These are phyloP conservation scores for Psilopsiagon aymara DNA, from an alignment of 2,113 vertebrate species.

Conservation along the genomic window DNA sequence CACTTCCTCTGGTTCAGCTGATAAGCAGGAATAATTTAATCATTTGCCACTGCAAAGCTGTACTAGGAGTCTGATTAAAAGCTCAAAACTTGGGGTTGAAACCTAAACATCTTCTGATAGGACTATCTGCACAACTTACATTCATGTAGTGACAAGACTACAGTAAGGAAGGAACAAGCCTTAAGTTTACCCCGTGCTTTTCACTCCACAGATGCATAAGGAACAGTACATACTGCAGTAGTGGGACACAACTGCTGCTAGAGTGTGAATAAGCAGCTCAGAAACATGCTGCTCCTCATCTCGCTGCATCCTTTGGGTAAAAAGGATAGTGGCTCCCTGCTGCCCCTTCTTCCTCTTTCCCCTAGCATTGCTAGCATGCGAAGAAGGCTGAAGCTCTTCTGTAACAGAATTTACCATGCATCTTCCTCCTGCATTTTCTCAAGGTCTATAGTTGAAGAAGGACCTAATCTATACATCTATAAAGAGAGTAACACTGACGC, in stretches of 20 bases:
- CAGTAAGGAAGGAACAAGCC: not conserved
- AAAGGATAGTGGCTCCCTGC: not conserved
- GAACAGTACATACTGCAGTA: not conserved
- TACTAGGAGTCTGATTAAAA: not conserved
- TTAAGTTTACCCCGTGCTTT: not conserved
- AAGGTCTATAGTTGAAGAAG: not conserved
- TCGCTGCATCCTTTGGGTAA: not conserved
- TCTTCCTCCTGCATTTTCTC: not conserved
- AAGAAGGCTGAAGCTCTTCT: not conserved
- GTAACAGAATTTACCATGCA: not conserved
- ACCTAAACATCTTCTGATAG: not conserved
- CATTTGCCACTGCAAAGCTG: not conserved
- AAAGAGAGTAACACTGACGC: not conserved
- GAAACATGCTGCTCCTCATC: not conserved
- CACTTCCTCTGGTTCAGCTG: not conserved
- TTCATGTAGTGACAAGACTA: not conserved
- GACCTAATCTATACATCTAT: not conserved
- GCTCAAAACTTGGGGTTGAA: not conserved
- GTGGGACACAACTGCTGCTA: not conserved
- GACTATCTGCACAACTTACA: not conserved
- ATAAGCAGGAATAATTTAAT: conserved; percentile 2
- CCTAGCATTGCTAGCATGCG: not conserved
- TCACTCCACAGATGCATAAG: not conserved
- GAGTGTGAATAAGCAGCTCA: not conserved
- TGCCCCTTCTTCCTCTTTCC: not conserved